Evolutionary conservation across 1,140 invertebrate genomes (phyloP).

Genomic region (Vanessa atalanta): DNA sequence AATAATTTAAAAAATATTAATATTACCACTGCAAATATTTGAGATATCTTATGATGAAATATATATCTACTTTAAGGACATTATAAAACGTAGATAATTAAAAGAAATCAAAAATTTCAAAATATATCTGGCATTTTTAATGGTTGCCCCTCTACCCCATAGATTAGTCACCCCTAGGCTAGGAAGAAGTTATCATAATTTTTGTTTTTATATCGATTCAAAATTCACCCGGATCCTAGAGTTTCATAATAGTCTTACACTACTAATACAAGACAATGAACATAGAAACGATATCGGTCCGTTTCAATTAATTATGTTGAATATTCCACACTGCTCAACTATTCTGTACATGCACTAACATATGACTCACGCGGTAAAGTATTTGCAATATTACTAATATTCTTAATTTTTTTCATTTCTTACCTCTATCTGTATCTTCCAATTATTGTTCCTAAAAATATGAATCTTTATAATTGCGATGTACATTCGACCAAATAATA

Average conservation of each 20-base stretch:
- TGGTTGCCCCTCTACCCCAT: conserved; percentile 57
- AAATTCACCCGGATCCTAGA: conserved; percentile 6
- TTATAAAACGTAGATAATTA: conserved; percentile 82
- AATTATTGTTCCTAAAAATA: not conserved
- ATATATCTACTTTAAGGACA: conserved; percentile 82
- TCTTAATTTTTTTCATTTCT: not conserved
- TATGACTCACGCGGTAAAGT: conserved; percentile 40
- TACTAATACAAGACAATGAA: conserved; percentile 38
- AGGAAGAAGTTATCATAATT: conserved; percentile 70
- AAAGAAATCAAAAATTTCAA: conserved; percentile 81
- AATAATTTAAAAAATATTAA: conserved; percentile 80
- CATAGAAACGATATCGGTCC: conserved; percentile 40
- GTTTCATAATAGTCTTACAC: conserved; percentile 61
- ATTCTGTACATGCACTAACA: conserved; percentile 41
- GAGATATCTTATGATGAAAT: conserved; percentile 81
- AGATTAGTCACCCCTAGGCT: conserved; percentile 43
- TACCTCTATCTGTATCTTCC: not conserved
- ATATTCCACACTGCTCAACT: conserved; percentile 23
- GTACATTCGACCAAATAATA: not conserved
- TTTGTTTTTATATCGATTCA: conserved; percentile 69
- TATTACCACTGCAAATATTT: conserved; percentile 82
- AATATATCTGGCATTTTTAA: conserved; percentile 79
- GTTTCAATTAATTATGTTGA: conserved; percentile 62
- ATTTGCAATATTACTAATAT: conserved; percentile 32
- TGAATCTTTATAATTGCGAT: not conserved